A percentile compares a stretch with the other conserved stretches of the same genome.
These are phyloP conservation scores for Okamejei kenojei DNA, from an alignment of 2,797 vertebrate species.

Conservation along the genomic window DNA sequence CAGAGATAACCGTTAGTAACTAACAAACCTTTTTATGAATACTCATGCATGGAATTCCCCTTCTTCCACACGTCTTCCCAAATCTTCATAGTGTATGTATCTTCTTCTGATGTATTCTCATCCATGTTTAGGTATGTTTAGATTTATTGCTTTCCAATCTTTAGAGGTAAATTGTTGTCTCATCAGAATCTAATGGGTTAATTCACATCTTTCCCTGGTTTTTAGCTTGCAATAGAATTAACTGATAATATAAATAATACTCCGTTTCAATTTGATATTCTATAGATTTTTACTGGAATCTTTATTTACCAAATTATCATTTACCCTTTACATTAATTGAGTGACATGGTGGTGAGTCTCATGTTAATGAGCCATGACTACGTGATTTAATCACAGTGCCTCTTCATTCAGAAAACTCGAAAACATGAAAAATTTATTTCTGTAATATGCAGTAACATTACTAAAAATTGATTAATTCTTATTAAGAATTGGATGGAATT, in stretches of 20 bases:
- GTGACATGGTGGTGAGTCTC: not conserved
- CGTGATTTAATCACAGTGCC: not conserved
- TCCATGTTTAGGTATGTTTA: conserved; percentile 19
- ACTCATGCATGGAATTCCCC: not conserved
- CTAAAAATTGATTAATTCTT: not conserved
- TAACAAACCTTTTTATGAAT: conserved; percentile 62
- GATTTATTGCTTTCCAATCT: not conserved
- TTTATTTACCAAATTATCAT: not conserved
- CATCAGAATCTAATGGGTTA: not conserved
- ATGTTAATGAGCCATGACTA: not conserved
- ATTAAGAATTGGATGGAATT: not conserved
- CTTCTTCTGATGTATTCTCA: not conserved
- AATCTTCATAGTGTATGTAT: not conserved
- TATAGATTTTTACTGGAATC: not conserved
- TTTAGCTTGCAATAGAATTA: not conserved
- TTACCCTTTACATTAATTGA: not conserved
- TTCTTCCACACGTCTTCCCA: not conserved
- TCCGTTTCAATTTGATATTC: not conserved
- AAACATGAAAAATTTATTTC: not conserved
- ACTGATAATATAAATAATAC: not conserved
- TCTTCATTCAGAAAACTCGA: not conserved
- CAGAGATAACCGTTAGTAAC: conserved; percentile 98
- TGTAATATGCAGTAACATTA: not conserved
- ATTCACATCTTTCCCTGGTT: not conserved
- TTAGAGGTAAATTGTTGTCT: conserved; percentile 5